Conservation (phyloP, 2,797 vertebrate genomes). For the Malurus splendens region DNA sequence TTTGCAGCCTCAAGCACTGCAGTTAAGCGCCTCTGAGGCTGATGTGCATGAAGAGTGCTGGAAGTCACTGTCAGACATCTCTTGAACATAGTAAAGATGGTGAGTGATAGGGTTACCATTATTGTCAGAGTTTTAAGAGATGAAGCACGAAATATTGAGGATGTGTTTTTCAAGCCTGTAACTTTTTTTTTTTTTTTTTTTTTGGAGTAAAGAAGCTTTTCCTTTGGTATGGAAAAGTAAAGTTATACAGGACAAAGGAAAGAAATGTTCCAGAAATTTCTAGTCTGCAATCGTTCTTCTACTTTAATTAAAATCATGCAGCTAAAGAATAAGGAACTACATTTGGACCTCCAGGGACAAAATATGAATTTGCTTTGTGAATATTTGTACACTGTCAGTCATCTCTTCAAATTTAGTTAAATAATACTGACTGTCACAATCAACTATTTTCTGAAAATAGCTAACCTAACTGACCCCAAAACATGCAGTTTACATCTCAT, state of each 20-base stretch:
- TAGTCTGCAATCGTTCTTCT: background rate
- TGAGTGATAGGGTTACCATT: background rate
- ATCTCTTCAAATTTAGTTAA: background rate
- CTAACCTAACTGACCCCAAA: background rate
- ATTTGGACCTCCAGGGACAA: background rate
- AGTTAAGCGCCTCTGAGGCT: background rate
- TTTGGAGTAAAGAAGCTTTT: no score
- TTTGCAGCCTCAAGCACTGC: background rate
- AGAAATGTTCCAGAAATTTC: constrained; percentile 33
- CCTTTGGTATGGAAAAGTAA: no score
- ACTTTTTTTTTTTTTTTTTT: no score
- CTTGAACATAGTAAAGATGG: accelerated
- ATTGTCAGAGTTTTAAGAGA: background rate
- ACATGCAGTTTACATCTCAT: background rate
- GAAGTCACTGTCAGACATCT: background rate
- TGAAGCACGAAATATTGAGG: no score
- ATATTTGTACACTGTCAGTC: background rate
- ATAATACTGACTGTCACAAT: background rate
- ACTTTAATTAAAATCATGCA: background rate
- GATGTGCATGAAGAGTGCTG: background rate
- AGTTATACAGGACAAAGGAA: background rate
- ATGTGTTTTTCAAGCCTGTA: no score
- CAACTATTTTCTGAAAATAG: background rate
- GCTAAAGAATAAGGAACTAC: background rate
- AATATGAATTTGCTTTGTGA: background rate